Evolutionary conservation across 2,113 vertebrate genomes (phyloP), one percentile per base, ranked within the genome.

Genomic region (Nothocercus nigrocapillus): DNA sequence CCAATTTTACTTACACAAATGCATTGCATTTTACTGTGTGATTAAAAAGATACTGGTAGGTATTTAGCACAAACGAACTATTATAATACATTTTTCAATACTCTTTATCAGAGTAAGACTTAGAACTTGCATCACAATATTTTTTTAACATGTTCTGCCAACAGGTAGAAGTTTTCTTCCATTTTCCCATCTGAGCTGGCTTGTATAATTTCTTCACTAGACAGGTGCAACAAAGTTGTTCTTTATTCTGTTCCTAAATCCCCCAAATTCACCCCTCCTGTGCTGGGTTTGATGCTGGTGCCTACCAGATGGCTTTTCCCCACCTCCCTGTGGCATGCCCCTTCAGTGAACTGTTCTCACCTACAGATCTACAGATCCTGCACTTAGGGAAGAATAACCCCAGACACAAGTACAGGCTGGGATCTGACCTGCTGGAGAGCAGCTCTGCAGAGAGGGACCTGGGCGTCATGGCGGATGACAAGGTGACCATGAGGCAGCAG

Each of bases 1-100:
- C 64, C 38, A 94, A 42, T 93, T 58, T 44, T 64, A 27, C 54
- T 89, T 68, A 30, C 59, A 82, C 72, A 90, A 83, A 95, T 34
- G 53, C 22, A 32, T 34, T 72, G 49, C 30, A 38, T 53, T 67
- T 89, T 69, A 85, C 19, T 44, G 27, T 83, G 63, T 66, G 34
- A 94, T 83, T 90, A 81, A 74, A 89, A 80, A 75, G 27, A 67
- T 16, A 34, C 56, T 54, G 70, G 21, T 21, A 93, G 32, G 30
- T 53, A 47, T 61, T 82, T 45, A 86, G 38, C 27, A 59, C 40
- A 85, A 93, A 17, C 45, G 74, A 88, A 70, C 40, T 5, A 45
- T 82, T 42, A 45, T 42, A 89, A 69, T 66, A 40, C n/a, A 67
- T 32, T 77, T 83, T 81, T 4, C 25, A 74, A 30, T 59, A 14